These are phyloP conservation scores for Serrognathus titanus DNA, from an alignment of 2,888 invertebrate species.

Conservation along the genomic window DNA sequence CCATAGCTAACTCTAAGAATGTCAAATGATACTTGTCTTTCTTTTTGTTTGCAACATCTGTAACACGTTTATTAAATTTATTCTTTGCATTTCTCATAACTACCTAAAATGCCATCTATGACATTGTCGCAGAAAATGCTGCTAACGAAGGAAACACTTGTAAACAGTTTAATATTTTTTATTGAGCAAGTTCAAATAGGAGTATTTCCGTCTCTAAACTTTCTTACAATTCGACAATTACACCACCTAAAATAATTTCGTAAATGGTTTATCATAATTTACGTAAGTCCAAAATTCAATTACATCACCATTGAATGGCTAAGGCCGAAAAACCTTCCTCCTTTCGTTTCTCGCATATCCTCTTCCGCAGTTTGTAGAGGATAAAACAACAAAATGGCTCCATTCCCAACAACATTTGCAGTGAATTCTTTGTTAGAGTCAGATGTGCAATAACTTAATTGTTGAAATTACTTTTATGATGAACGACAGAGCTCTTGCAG, in stretches of 20 bases:
- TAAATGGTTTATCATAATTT: slow-evolving; percentile 38
- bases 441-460: too few species aligned
- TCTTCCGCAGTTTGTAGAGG: slow-evolving; percentile 86
- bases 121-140: slow-evolving; percentile 41
- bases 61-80: neutral
- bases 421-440: neutral
- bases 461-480: slow-evolving; percentile 63
- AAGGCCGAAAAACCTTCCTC: slow-evolving; percentile 70
- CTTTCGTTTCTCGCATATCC: slow-evolving; percentile 79
- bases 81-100: neutral
- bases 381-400: slow-evolving; percentile 85
- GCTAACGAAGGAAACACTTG: slow-evolving; percentile 66
- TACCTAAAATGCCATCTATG: slow-evolving; percentile 52
- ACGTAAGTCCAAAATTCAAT: slow-evolving; percentile 41
- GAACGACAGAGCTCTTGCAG: slow-evolving; percentile 78
- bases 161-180: slow-evolving; percentile 63
- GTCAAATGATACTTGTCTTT: slow-evolving; percentile 67
- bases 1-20: slow-evolving; percentile 91
- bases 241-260: slow-evolving; percentile 38
- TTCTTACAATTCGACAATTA: slow-evolving; percentile 52
- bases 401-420: slow-evolving; percentile 60
- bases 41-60: slow-evolving; percentile 65
- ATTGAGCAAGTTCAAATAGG: slow-evolving; percentile 63
- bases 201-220: slow-evolving; percentile 6
- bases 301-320: slow-evolving; percentile 88